A percentile compares a stretch with the other conserved stretches of the same genome.
Evolutionary conservation across 2,888 invertebrate genomes (phyloP).

Genomic region (Amphipyra berbera): DNA sequence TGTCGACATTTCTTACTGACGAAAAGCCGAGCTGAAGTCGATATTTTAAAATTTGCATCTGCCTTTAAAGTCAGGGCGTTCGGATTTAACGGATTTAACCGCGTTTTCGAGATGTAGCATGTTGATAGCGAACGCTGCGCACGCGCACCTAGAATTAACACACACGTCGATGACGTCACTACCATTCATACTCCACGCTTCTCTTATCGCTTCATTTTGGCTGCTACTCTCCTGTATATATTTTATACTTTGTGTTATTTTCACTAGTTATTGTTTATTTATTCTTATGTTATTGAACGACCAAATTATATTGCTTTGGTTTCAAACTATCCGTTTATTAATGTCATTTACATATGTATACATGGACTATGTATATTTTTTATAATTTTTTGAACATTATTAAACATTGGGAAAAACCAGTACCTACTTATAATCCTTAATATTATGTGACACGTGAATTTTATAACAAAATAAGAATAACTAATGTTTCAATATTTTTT

Average conservation of each 20-base stretch:
- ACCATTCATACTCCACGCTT: constrained; percentile 71
- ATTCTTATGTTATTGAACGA: constrained; percentile 59
- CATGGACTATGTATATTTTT: constrained; percentile 22
- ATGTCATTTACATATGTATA: constrained; percentile 28
- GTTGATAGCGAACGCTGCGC: constrained; percentile 64
- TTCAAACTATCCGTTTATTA: constrained; percentile 28
- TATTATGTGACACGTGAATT: constrained; percentile 34
- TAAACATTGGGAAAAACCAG: constrained; percentile 12
- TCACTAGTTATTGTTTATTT: constrained; percentile 44
- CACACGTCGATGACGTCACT: constrained; percentile 67
- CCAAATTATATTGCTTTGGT: constrained; percentile 79
- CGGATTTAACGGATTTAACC: constrained; percentile 64
- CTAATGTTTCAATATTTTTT: constrained; percentile 18
- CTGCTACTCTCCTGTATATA: constrained; percentile 74
- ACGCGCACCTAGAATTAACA: constrained; percentile 70
- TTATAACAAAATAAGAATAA: constrained; percentile 32
- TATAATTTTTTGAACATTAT: constrained; percentile 9
- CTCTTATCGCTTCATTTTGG: constrained; percentile 77
- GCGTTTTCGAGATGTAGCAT: constrained; percentile 70
- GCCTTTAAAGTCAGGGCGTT: constrained; percentile 58
- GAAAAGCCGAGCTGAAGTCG: constrained; percentile 20
- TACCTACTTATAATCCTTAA: constrained; percentile 13
- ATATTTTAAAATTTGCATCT: constrained; percentile 60
- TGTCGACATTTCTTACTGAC: constrained; percentile 27
- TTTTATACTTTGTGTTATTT: constrained; percentile 67